A percentile compares a stretch with the other conserved stretches of the same genome.
phyloP scores from a whole-genome alignment of 2,113 vertebrate genomes.

The Sinocyclocheilus rhinocerous region DNA sequence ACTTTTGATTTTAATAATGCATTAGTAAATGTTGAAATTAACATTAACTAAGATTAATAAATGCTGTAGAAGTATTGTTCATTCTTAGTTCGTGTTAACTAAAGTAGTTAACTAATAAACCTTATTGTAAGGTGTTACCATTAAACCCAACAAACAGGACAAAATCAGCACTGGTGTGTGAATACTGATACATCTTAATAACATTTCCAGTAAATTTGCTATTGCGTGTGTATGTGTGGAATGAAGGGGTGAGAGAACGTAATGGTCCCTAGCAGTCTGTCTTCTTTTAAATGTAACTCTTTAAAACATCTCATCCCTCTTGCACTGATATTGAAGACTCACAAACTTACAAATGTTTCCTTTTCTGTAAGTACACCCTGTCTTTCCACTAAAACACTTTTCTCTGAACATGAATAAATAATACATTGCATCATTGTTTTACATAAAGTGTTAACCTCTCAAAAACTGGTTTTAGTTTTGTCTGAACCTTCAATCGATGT shows the following conservation, averaged over 20 bases:
- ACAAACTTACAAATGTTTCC: neutral
- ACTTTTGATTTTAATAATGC: no score
- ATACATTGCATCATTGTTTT: neutral
- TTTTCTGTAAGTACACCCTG: neutral
- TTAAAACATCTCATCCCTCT: constrained; percentile 19
- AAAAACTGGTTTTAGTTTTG: no score
- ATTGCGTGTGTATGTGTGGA: constrained; percentile 32
- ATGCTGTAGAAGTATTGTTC: no score
- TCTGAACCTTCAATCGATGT: neutral
- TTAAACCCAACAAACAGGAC: neutral
- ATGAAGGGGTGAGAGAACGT: constrained; percentile 74
- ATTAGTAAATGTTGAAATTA: no score
- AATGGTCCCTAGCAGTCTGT: constrained; percentile 73
- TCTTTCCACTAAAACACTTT: neutral
- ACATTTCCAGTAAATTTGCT: neutral
- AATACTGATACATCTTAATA: neutral
- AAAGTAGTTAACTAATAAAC: no score
- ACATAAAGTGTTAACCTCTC: neutral
- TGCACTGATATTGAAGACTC: neutral
- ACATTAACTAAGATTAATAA: no score
- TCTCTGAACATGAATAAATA: no score
- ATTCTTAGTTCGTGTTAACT: no score
- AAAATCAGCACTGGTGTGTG: constrained; percentile 1
- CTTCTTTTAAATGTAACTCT: constrained; percentile 28
- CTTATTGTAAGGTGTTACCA: no score